These are phyloP conservation scores for Exephanes ischioxanthus DNA, from an alignment of 2,888 invertebrate genomes.

Conservation along the genomic window DNA sequence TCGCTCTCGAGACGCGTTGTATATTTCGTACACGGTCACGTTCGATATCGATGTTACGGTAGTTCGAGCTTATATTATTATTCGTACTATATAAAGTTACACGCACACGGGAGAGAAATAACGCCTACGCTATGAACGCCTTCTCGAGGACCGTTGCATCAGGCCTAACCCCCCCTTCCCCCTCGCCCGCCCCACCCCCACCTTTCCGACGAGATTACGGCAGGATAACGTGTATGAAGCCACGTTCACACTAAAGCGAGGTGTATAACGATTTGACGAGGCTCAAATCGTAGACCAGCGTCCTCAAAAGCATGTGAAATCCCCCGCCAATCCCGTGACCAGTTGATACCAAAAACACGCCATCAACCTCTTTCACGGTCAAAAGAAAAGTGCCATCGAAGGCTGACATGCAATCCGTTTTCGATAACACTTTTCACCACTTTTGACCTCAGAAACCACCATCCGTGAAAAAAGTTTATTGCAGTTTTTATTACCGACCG, in stretches of 20 bases:
- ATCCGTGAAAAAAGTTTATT: too few relatives aligned
- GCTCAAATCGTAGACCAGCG: slow-evolving; percentile 12
- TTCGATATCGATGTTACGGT: slow-evolving; percentile 53
- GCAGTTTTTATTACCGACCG: too few relatives aligned
- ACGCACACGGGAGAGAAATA: slow-evolving; percentile 23
- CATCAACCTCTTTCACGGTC: too few relatives aligned
- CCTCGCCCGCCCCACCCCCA: slow-evolving; percentile 1
- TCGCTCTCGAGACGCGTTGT: slow-evolving; percentile 42
- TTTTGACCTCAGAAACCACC: too few relatives aligned
- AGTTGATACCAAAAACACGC: too few relatives aligned
- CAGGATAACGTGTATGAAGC: slow-evolving; percentile 21
- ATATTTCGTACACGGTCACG: slow-evolving; percentile 60
- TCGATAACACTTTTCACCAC: too few relatives aligned
- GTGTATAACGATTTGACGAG: too few relatives aligned
- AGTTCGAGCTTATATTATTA: slow-evolving; percentile 31
- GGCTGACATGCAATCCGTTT: too few relatives aligned
- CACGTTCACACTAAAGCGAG: slow-evolving; percentile 21
- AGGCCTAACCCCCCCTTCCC: neutral
- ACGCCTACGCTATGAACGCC: slow-evolving; percentile 49
- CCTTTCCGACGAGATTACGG: slow-evolving; percentile 26
- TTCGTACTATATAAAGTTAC: slow-evolving; percentile 26
- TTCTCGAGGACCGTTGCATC: slow-evolving; percentile 49
- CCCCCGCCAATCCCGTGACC: too few relatives aligned
- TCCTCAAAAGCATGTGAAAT: neutral
- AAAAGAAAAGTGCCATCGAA: too few relatives aligned